phyloP scores from a whole-genome alignment of 2,888 invertebrate species.

The Rhingia campestris region DNA sequence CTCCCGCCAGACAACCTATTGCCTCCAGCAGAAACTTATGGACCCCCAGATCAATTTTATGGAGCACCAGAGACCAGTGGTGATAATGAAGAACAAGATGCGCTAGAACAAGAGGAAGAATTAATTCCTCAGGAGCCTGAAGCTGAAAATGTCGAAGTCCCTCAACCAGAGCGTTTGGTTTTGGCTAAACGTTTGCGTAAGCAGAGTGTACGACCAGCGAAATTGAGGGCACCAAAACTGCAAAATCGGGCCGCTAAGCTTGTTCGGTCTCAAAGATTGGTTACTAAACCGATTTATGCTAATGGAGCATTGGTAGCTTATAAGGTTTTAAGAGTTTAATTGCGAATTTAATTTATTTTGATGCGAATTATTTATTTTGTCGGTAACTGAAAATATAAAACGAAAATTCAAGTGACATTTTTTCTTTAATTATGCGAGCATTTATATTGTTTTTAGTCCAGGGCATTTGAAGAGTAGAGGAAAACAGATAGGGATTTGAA shows the following conservation, averaged over 20 bases:
- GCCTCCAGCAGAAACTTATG: constrained; percentile 56
- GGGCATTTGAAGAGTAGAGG: no score
- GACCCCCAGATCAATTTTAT: constrained; percentile 56
- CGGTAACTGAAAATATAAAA: neutral
- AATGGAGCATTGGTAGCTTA: constrained; percentile 56
- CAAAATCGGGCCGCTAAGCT: constrained; percentile 11
- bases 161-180: constrained; percentile 36
- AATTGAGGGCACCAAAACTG: constrained; percentile 35
- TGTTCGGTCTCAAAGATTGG: constrained; percentile 31
- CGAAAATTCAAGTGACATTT: neutral
- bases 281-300: constrained; percentile 49
- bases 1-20: constrained; percentile 55
- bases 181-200: constrained; percentile 25
- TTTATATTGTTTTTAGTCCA: no score
- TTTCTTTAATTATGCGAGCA: no score
- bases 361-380: constrained; percentile 23
- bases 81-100: constrained; percentile 9
- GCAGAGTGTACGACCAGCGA: constrained; percentile 36
- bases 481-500: no score
- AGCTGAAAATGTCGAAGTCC: constrained; percentile 32
- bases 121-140: constrained; percentile 16
- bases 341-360: neutral
- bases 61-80: constrained; percentile 57
- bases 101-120: constrained; percentile 7
- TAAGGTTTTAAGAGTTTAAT: constrained; percentile 33